Evolutionary conservation across 2,113 vertebrate genomes (phyloP), one percentile per base, ranked within the genome.

Genomic region (Ictalurus punctatus): DNA sequence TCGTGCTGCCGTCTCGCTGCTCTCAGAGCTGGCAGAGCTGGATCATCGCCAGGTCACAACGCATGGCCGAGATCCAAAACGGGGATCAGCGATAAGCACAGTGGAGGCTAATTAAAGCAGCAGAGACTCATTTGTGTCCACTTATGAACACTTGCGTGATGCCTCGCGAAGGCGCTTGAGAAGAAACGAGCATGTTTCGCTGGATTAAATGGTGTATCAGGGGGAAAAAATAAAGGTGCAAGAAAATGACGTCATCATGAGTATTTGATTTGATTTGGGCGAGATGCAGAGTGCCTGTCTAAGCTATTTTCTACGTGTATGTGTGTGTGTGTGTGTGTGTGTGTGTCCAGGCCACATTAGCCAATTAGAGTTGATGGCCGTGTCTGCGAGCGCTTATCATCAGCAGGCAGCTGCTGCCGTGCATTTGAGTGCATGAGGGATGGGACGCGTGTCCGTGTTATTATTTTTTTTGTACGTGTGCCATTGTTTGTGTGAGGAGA

Each of bases 391-490:
- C 93, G 93, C 95, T 95, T 96, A 96, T 96, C 95, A 91, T 91
- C 88, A 90, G 92, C 91, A 93, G 91, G 93, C 95, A 95, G 95
- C 95, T 95, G 93, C 94, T 94, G 94, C 93, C 65, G 44, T 86
- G 86, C 27, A 21, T 89, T 86, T 89, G 78, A 87, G 88, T 79
- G 84, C 25, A 34, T 85, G 82, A 82, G 48, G n/a, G 83, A 89
- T 80, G 48, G 76, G 56, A 19, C 71, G 30, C 52, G 34, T 92
- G 90, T 89, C 92, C 92, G 90, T 93, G 78, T 94, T 91, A 92
- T 89, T 90, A 84, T 89, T 89, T 86, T 87, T 81, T 74, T 69
- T 78, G 52, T 23, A 6, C 61, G 56, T 56, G 63, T 73, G 30
- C 88, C 79, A 87, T 89, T 91, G 87, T 91, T 91, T 86, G 76